Percentiles rank a stretch among this genome's conserved stretches.
Conservation (phyloP, 1,140 invertebrate species). For the Magallana angulata region DNA sequence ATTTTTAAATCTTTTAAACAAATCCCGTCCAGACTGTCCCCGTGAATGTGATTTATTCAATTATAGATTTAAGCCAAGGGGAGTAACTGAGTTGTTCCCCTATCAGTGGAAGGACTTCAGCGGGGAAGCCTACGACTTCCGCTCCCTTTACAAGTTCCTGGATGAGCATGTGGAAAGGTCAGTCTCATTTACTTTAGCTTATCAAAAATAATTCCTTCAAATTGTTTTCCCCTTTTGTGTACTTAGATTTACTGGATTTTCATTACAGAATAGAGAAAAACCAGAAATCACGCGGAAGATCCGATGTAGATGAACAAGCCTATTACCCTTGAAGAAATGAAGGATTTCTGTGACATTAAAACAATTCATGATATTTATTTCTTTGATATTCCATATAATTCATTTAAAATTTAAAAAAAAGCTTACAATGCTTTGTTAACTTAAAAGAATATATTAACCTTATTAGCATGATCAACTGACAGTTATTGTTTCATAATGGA, state of each 20-base stretch:
- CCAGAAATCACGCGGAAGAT: background rate
- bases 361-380: background rate
- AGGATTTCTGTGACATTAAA: background rate
- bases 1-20: too few relatives aligned
- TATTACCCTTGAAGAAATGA: background rate
- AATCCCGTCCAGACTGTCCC: too few relatives aligned
- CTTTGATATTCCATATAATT: conserved; percentile 18
- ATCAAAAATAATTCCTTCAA: background rate
- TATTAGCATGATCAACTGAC: too few relatives aligned
- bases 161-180: background rate
- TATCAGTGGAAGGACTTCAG: background rate
- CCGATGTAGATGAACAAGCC: background rate
- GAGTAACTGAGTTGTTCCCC: conserved; percentile 1
- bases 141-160: background rate
- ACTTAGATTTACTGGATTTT: background rate
- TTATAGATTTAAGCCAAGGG: conserved; percentile 1
- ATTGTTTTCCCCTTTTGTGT: background rate
- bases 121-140: background rate
- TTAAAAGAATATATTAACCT: background rate
- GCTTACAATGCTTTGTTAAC: background rate
- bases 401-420: background rate
- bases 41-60: background rate
- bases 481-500: too few relatives aligned
- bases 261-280: background rate
- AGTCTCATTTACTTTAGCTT: background rate